Percentiles rank a stretch among this genome's conserved stretches.
Conservation (phyloP, 2,113 vertebrate species). For the Setophaga coronata region DNA sequence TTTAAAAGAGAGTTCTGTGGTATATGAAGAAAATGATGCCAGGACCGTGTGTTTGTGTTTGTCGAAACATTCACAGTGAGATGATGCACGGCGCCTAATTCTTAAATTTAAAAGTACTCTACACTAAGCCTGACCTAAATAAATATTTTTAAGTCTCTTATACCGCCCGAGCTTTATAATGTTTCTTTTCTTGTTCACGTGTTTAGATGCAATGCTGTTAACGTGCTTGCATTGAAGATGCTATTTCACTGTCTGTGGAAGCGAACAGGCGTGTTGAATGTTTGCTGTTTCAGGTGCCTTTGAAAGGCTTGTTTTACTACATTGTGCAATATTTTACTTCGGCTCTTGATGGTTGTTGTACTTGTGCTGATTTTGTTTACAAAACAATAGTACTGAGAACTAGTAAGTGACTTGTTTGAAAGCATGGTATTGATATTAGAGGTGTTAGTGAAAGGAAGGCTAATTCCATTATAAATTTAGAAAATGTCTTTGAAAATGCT, state of each 20-base stretch:
- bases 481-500: not conserved
- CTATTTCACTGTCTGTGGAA: not conserved
- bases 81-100: rapidly evolving
- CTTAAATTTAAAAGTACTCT: not conserved
- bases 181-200: not conserved
- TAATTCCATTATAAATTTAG: not conserved
- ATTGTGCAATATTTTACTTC: not conserved
- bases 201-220: not conserved
- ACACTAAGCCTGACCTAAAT: not conserved
- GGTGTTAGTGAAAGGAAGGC: not conserved
- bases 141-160: not conserved
- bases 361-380: not conserved
- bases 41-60: rapidly evolving
- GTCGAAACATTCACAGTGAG: rapidly evolving
- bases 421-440: not conserved
- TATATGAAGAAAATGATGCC: rapidly evolving
- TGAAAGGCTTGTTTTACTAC: not conserved
- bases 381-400: not conserved
- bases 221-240: rapidly evolving
- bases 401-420: not conserved
- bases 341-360: not conserved
- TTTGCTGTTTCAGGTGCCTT: not conserved
- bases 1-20: not conserved
- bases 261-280: too few relatives aligned
- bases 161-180: not conserved